These are phyloP conservation scores for Phylloscopus collybita DNA, from an alignment of 2,797 vertebrate genomes.

Conservation along the genomic window DNA sequence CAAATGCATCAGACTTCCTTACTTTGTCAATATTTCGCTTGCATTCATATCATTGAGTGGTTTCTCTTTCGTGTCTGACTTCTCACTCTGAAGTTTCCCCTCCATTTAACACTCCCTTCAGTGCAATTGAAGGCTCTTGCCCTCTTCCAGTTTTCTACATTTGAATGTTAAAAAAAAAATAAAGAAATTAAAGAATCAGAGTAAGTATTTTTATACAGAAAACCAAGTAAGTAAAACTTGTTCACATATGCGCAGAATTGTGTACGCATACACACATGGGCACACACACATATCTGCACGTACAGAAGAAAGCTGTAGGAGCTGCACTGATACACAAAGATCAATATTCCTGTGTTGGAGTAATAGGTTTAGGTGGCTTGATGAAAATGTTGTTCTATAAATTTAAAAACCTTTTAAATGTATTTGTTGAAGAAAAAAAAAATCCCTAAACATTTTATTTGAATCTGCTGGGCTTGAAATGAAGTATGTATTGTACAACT, in stretches of 20 bases:
- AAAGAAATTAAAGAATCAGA: too few species aligned
- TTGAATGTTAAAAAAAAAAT: background rate
- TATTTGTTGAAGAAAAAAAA: background rate
- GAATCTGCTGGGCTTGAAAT: background rate
- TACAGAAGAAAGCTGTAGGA: background rate
- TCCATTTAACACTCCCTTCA: constrained; percentile 20
- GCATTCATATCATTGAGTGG: background rate
- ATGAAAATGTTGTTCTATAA: background rate
- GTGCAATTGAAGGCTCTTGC: background rate
- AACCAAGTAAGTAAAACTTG: background rate
- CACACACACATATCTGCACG: rapidly evolving
- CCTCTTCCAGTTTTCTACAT: background rate
- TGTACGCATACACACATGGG: rapidly evolving
- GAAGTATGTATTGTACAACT: background rate
- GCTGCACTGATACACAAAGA: background rate
- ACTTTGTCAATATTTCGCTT: constrained; percentile 39
- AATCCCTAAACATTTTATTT: background rate
- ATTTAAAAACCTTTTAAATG: background rate
- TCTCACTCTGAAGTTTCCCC: background rate
- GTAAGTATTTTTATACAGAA: background rate
- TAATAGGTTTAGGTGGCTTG: background rate
- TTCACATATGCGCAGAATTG: background rate
- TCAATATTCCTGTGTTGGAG: background rate
- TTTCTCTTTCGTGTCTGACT: constrained; percentile 9
- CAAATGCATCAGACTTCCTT: constrained; percentile 1